Evolutionary conservation across 2,113 vertebrate species (phyloP), one percentile per base, ranked within the genome.

Genomic region (Lophius piscatorius): DNA sequence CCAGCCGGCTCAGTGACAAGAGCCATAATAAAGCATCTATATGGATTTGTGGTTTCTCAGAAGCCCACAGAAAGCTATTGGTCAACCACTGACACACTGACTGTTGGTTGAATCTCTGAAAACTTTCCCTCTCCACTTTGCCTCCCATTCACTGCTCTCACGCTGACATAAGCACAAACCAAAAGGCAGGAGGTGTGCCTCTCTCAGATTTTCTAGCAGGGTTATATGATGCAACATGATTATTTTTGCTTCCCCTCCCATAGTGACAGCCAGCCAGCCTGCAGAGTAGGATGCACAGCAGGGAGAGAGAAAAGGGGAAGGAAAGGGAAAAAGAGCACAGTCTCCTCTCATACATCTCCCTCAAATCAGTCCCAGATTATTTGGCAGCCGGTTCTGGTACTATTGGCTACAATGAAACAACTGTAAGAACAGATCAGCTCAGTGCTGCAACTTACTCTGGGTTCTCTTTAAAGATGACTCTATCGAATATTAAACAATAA

Each of bases 301-400:
- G 63, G 78, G 65, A 77, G 70, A 31, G 75, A 74, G 69, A 40
- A 61, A 35, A 41, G 10, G 20, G 12, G 45, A 33, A 31, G 35
- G 50, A 47, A 18, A 21, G 24, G 14, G 35, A 33, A 36, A 29
- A 65, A 22, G n/a, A 22, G 21, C 45, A 36, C 6, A 29, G 28
- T 16, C 82, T 82, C 85, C 80, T 78, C 84, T 63, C 67, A 82
- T 82, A 81, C 81, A 88, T 83, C 61, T 74, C 51, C 36, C 49
- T 69, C 66, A 82, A 82, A 83, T 83, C 74, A 80, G 54, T 78
- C 67, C 76, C 87, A 85, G 84, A 82, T 50, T 38, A 16, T 48
- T 55, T 82, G 80, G 84, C 82, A 79, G 46, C 55, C 73, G 70
- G 71, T 72, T 77, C 38, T 58, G 39, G 59, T 41, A 86, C 72